A percentile compares a stretch with the other conserved stretches of the same genome.
Conservation (phyloP, 2,113 vertebrate species). For the Lepus timidus region DNA sequence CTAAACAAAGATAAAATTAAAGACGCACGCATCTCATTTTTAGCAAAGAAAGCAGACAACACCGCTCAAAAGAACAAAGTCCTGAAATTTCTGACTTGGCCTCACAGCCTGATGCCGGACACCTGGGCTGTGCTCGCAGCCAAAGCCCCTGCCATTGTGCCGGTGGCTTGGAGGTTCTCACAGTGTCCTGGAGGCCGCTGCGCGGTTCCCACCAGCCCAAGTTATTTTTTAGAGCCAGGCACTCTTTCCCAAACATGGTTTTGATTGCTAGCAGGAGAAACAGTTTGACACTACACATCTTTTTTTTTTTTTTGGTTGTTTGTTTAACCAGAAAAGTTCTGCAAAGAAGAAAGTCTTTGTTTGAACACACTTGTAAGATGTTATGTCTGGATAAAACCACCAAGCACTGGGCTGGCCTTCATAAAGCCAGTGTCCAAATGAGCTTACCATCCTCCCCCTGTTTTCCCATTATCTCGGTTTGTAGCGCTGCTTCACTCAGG, state of each 20-base stretch:
- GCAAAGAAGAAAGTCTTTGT: neutral
- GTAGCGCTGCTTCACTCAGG: neutral
- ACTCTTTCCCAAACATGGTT: slow-evolving; percentile 13
- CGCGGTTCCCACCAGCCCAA: neutral
- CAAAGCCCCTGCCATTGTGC: slow-evolving; percentile 58
- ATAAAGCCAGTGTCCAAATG: neutral
- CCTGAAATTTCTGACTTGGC: slow-evolving; percentile 21
- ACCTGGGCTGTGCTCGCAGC: slow-evolving; percentile 60
- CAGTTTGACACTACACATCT: neutral
- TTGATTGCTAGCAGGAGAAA: slow-evolving; percentile 29
- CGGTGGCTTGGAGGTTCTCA: slow-evolving; percentile 51
- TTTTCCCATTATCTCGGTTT: neutral
- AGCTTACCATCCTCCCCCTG: neutral
- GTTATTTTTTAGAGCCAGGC: slow-evolving; percentile 62
- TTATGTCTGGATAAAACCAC: neutral
- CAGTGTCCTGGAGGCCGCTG: neutral
- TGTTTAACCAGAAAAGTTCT: neutral
- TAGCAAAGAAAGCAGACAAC: slow-evolving; percentile 60
- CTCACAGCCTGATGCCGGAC: slow-evolving; percentile 77
- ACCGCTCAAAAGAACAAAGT: slow-evolving; percentile 69
- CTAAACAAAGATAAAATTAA: slow-evolving; percentile 34
- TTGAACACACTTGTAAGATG: neutral
- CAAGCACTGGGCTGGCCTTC: neutral
- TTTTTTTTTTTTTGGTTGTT: no score
- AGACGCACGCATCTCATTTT: slow-evolving; percentile 54